These are phyloP conservation scores for Malurus elegans DNA, from an alignment of 2,113 vertebrate species.

Conservation along the genomic window DNA sequence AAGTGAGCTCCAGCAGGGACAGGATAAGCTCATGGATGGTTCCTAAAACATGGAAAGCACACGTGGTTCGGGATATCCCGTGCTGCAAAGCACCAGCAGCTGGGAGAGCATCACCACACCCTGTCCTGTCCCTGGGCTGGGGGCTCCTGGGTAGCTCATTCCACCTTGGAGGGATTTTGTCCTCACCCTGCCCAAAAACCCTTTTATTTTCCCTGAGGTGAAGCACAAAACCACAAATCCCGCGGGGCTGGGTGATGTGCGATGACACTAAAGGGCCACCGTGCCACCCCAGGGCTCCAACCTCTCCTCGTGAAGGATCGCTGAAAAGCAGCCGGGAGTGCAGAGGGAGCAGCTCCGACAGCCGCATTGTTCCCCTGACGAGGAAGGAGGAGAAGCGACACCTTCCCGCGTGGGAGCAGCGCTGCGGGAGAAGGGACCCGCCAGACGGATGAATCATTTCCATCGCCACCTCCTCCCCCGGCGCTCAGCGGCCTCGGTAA, in stretches of 20 bases:
- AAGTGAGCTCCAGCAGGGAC: not conserved
- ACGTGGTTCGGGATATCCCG: rapidly evolving
- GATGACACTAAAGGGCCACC: rapidly evolving
- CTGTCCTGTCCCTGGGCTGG: not conserved
- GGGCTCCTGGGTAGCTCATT: not conserved
- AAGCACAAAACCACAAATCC: not conserved
- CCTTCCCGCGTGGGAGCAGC: constrained; percentile 13
- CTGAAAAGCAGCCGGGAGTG: not conserved
- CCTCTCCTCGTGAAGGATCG: not conserved
- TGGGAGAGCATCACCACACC: not conserved
- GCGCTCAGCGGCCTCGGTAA: not conserved
- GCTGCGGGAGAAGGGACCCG: not conserved
- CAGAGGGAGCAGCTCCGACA: not conserved
- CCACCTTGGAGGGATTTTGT: not conserved
- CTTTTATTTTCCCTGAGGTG: not conserved
- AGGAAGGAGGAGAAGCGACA: constrained; percentile 1
- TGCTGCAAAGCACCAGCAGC: not conserved
- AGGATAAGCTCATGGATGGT: not conserved
- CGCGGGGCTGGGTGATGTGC: not conserved
- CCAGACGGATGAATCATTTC: constrained; percentile 45
- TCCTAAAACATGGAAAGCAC: not conserved
- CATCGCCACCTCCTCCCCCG: constrained; percentile 10
- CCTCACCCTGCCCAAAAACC: not conserved
- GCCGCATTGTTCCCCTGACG: not conserved
- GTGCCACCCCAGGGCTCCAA: not conserved